phyloP scores from a whole-genome alignment of 2,888 invertebrate species.

The Drosophila basisetae region DNA sequence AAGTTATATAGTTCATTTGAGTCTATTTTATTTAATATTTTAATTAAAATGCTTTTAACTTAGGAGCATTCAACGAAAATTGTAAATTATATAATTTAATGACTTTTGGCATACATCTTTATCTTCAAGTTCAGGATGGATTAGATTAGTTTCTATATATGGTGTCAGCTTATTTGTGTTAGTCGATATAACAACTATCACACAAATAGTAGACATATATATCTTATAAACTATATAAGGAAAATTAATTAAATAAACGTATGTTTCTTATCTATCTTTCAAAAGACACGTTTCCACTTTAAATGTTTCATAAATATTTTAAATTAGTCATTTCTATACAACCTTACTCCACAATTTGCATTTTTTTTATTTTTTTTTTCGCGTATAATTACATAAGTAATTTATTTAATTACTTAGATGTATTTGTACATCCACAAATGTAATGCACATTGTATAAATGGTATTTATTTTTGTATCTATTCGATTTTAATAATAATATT shows the following conservation, averaged over 20 bases:
- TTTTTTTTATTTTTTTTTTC: neutral
- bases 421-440: neutral
- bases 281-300: neutral
- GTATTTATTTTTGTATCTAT: neutral
- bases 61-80: neutral
- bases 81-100: neutral
- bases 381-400: no score
- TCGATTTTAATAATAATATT: neutral
- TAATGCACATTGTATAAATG: neutral
- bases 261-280: neutral
- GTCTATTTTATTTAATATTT: neutral
- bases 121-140: neutral
- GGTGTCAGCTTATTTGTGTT: neutral
- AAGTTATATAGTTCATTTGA: neutral
- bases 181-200: neutral
- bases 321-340: neutral
- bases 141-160: neutral
- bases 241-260: neutral
- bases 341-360: neutral
- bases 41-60: neutral
- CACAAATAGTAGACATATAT: neutral
- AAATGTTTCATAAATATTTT: neutral
- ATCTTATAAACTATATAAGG: neutral
- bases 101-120: neutral
- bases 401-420: no score